Percentiles rank a stretch among this genome's conserved stretches.
Conservation (phyloP, 2,888 invertebrate species). For the Agrotis ipsilon region DNA sequence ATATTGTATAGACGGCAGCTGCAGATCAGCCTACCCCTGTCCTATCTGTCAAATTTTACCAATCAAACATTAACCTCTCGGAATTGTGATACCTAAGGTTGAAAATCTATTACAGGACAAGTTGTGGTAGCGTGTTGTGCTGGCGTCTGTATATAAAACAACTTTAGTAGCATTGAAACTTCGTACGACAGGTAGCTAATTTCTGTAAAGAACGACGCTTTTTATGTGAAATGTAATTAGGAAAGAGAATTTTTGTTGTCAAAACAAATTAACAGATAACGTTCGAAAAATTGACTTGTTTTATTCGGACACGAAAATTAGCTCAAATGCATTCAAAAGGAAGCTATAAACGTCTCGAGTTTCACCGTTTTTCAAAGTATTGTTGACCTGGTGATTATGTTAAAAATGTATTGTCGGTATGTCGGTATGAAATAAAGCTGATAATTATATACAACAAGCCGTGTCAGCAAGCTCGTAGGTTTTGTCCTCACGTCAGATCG, state of each 20-base stretch:
- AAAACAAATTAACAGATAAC: constrained; percentile 28
- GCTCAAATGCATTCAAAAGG: constrained; percentile 1
- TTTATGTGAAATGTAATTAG: constrained; percentile 22
- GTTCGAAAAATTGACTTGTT: constrained; percentile 34
- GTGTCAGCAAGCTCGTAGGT: constrained; percentile 6
- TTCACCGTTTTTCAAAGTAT: constrained; percentile 1
- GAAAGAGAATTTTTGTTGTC: constrained; percentile 21
- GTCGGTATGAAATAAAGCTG: constrained; percentile 15
- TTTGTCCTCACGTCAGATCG: constrained; percentile 25
- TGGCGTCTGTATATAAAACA: too few relatives aligned
- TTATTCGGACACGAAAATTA: constrained; percentile 19
- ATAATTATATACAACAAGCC: constrained; percentile 20
- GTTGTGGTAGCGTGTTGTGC: too few relatives aligned
- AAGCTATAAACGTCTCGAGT: neutral
- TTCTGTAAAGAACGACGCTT: constrained; percentile 1
- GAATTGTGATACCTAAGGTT: too few relatives aligned
- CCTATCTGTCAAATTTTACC: too few relatives aligned
- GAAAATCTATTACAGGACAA: too few relatives aligned
- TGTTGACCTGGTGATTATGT: neutral
- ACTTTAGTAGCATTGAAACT: constrained; percentile 2
- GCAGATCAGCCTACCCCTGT: too few relatives aligned
- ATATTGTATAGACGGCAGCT: too few relatives aligned
- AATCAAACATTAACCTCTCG: too few relatives aligned
- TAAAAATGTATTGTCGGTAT: constrained; percentile 3
- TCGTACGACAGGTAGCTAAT: neutral